Evolutionary conservation across 30 jellyfish, hydroid and myxozoan species (phyloP), one percentile per base, ranked within the genome.

Genomic region (Pelagia noctiluca): DNA sequence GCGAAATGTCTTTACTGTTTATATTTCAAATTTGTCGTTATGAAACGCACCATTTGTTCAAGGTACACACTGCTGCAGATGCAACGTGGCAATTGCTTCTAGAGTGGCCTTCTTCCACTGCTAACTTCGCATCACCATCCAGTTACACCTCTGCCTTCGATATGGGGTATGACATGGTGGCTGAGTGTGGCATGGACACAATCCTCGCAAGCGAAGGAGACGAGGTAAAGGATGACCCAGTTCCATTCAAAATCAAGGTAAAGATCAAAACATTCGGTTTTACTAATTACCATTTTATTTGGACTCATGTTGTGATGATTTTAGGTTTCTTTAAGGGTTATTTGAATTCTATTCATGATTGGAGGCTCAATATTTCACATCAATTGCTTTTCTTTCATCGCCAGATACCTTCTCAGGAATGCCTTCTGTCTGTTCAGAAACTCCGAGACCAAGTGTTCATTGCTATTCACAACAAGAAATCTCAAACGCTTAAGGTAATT

Each of bases 81-180:
- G 71, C 76, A 68, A 78, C 95, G 23, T 79, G 89, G 90, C 96
- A 77, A 71, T 42, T 86, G 21, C 74, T 78, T 21, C 73, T 91
- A 32, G 98, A 91, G 48, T 75, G 86, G 73, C 96, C 96, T 8
- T 84, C 94, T n/a, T 30, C 66, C 24, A 37, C 71, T 1, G 50
- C 79, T n/a, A 48, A 37, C 33, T 29, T 77, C 26, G 64, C 35
- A 0, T 72, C 96, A 2, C 91, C 97, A n/a, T 38, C 91, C 19
- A 91, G 96, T 69, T 85, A 76, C 47, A 29, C 96, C 29, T 88
- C 88, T 11, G 98, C 94, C 23, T 91, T 78, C 73, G 95, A 85
- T 63, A 78, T 91, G 96, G 98, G 98, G n/a, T 91, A 84, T 85
- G 98, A 91, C 88, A 91, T 67, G 90, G 94, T 91, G 21, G 76